Evolutionary conservation across 2,113 vertebrate species (phyloP), one percentile per base, ranked within the genome.

Genomic region (Nothobranchius kuhntae): DNA sequence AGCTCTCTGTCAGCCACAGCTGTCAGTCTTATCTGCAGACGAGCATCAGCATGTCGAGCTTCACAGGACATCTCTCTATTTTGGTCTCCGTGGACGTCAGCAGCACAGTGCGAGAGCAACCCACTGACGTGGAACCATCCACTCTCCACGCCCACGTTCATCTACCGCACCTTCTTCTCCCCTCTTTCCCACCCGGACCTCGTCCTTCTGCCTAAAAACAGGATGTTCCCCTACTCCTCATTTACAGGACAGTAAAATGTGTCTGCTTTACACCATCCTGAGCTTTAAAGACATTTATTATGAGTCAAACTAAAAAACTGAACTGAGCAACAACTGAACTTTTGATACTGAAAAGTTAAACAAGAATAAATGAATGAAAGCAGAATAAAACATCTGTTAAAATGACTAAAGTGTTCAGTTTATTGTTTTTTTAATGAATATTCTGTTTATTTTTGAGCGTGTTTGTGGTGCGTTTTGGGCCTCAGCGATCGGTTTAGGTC

Each of bases 31-130:
- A 40, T 66, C 72, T 56, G 55, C 79, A 75, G 78, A 83, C 66
- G 77, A 85, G 82, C 82, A 72, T 83, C 80, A 63, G 35, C 2
- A 46, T 30, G 12, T 73, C 30, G 36, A 75, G 78, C 78, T 85
- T 88, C 76, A 68, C 72, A 75, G 81, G 71, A 47, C 77, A 21
- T 30, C 63, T 85, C 79, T 75, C 81, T 88, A 82, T 90, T 87
- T 88, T 70, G 58, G 83, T 88, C 86, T 74, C 79, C 3, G 55
- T 64, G 79, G 88, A 86, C 81, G 83, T 87, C 84, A 88, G 86
- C 74, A 81, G 78, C 76, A 10, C 21, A 15, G 78, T 57, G 78
- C 46, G 77, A 61, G 66, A 4, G 53, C 63, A 56, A 69, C 65
- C 80, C 76, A 78, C 64, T 87, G 83, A 90, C 85, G 87, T 82